Conservation (phyloP, 2,113 vertebrate species). For the Barbus barbus region DNA sequence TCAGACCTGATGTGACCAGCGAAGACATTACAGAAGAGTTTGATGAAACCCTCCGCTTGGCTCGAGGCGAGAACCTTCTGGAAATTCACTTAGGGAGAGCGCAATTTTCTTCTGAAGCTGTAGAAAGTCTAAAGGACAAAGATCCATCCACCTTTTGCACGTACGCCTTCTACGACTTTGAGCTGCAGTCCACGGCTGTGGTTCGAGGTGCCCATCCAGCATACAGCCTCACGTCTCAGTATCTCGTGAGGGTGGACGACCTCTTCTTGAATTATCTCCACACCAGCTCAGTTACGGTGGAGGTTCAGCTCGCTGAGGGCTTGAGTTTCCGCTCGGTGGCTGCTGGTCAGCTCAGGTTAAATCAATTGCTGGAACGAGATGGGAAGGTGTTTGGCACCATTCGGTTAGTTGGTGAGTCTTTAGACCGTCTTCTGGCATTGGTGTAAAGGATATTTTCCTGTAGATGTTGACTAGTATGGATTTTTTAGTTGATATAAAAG, state of each 20-base stretch:
- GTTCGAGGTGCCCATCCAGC: slow-evolving; percentile 72
- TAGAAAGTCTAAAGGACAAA: slow-evolving; percentile 70
- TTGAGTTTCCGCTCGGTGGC: slow-evolving; percentile 84
- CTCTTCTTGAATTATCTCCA: slow-evolving; percentile 82
- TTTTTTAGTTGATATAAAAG: too few species aligned
- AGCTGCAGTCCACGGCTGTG: slow-evolving; percentile 86
- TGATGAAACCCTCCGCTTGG: too few species aligned
- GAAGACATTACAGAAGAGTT: too few species aligned
- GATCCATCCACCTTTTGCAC: slow-evolving; percentile 90
- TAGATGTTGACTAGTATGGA: too few species aligned
- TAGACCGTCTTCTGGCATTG: too few species aligned
- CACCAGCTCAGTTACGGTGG: slow-evolving; percentile 71
- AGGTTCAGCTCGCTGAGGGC: slow-evolving; percentile 82
- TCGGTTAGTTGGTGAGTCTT: slow-evolving; percentile 81
- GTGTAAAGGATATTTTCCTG: too few species aligned
- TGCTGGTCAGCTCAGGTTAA: slow-evolving; percentile 76
- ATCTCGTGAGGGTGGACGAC: slow-evolving; percentile 78
- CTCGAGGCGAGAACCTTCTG: too few species aligned
- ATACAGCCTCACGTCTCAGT: slow-evolving; percentile 86
- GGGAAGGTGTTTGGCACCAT: slow-evolving; percentile 76
- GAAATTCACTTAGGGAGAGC: slow-evolving; percentile 55
- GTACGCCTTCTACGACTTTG: slow-evolving; percentile 88
- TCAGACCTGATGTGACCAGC: too few species aligned
- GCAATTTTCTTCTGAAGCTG: slow-evolving; percentile 76
- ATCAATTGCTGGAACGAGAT: slow-evolving; percentile 76